phyloP scores from a whole-genome alignment of 2,888 invertebrate genomes.

The Andrena flavipes region DNA sequence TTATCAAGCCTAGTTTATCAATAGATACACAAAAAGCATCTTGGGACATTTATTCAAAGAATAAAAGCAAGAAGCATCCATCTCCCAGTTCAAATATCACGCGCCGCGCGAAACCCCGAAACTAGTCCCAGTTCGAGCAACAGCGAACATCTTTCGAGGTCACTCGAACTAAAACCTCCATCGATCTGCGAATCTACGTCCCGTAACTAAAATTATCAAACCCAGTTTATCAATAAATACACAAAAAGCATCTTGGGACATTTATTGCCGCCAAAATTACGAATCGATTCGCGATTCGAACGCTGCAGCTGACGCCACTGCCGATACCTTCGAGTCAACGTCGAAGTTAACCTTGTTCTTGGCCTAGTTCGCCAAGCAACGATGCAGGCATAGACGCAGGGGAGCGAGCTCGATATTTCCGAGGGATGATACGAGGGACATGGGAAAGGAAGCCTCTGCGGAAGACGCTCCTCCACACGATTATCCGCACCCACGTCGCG shows the following conservation, averaged over 20 bases:
- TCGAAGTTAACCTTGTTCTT: slow-evolving; percentile 67
- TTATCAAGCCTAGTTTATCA: not conserved
- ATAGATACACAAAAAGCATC: not conserved
- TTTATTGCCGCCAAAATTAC: not conserved
- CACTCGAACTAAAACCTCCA: slow-evolving; percentile 8
- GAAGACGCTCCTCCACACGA: not conserved
- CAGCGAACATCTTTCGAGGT: not conserved
- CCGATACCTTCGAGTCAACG: slow-evolving; percentile 53
- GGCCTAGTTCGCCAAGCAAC: slow-evolving; percentile 62
- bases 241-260: not conserved
- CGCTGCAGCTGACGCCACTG: slow-evolving; percentile 41
- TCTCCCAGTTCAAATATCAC: not conserved
- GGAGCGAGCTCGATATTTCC: slow-evolving; percentile 62
- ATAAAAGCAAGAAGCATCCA: not conserved
- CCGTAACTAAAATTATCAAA: not conserved
- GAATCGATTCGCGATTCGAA: slow-evolving; percentile 15
- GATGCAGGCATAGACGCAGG: slow-evolving; percentile 61
- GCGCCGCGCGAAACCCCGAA: not conserved
- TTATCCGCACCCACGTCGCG: not conserved
- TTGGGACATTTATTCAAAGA: not conserved
- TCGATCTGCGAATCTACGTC: not conserved
- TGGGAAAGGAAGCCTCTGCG: slow-evolving; percentile 28
- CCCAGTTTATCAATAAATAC: not conserved
- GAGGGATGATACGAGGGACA: slow-evolving; percentile 57
- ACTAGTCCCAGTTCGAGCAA: too few species aligned